These are phyloP conservation scores for Hydrotaea diabolus DNA, from an alignment of 2,888 invertebrate species.

Conservation along the genomic window DNA sequence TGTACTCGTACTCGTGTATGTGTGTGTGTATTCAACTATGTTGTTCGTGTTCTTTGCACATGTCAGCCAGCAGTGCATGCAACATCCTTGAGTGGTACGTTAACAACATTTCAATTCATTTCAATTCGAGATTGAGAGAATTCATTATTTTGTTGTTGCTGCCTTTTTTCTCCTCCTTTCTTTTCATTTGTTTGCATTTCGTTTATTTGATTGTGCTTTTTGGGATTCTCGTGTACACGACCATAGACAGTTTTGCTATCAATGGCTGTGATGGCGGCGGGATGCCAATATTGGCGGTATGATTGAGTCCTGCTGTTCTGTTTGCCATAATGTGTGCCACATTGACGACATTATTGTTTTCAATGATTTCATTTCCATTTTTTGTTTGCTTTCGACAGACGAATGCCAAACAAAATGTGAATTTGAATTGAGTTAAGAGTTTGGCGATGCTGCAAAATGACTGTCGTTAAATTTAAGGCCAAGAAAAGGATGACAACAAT, in stretches of 20 bases:
- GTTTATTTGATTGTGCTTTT: constrained; percentile 14
- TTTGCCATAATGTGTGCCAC: constrained; percentile 28
- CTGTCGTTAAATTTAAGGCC: too few relatives aligned
- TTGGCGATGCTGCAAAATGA: not conserved
- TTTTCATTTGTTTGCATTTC: constrained; percentile 10
- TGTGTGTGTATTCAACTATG: not conserved
- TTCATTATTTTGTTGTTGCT: constrained; percentile 25
- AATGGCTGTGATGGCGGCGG: not conserved
- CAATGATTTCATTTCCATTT: constrained; percentile 21
- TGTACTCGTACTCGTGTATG: not conserved
- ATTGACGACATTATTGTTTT: constrained; percentile 12
- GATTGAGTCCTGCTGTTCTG: constrained; percentile 39
- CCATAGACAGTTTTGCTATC: not conserved
- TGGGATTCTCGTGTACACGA: constrained; percentile 29
- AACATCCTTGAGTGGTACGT: constrained; percentile 21
- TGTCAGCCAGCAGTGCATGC: constrained; percentile 1
- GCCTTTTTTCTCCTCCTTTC: not conserved
- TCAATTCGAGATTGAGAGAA: constrained; percentile 26
- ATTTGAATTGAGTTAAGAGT: not conserved
- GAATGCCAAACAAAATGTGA: not conserved
- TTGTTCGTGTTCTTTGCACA: constrained; percentile 20
- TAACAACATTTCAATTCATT: constrained; percentile 38
- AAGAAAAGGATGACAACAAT: too few relatives aligned
- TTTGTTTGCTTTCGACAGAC: constrained; percentile 21
- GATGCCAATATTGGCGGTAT: not conserved